Base-by-base conservation (phyloP, 2,113 vertebrate species). In the Muntiacus muntjak region DNA sequence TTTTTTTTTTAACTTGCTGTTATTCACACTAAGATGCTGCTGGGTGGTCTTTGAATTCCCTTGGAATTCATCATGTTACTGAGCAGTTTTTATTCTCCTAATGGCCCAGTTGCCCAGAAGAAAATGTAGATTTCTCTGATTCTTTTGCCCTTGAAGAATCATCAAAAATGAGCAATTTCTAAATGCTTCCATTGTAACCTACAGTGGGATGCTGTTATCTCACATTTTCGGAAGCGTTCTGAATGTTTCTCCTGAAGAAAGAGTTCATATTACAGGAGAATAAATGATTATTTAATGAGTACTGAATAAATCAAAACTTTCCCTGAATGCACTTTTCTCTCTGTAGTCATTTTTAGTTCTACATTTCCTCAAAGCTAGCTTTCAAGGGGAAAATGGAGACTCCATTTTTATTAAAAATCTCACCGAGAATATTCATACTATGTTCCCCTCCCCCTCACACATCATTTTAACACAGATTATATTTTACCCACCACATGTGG, bases 51-150 rank as follows among this genome's bases (percentile, higher is more conserved):
- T 96, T 54, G 78, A 79, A 52, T 89, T 91, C 57, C 71, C 33
- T 87, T 96, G 43, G 57, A 74, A 96, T 89, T 91, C 40, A 93
- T 83, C 33, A 62, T n/a, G 52, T 89, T 81, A 62, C 87, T 67
- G 25, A 96, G n/a, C 58, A 94, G 52, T 88, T 95, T 97, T 94
- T 96, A 67, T 97, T 92, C 43, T 91, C 55, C 55, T 71, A 89
- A 89, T 60, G 26, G 55, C 62, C 88, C 28, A 28, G 26, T 97
- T 97, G 84, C 57, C 50, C 57, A 84, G 64, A 92, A 86, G 50
- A 97, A 94, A 94, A 87, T 76, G 45, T 23, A 83, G 40, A 94
- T 93, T 83, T 95, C 50, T 94, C 55, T 97, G 67, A 88, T 88
- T 50, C 60, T 54, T 86, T 88, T 62, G 87, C 23, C 58, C 23